Evolutionary conservation across 2,113 vertebrate species (phyloP).

Genomic region (Lynx canadensis): DNA sequence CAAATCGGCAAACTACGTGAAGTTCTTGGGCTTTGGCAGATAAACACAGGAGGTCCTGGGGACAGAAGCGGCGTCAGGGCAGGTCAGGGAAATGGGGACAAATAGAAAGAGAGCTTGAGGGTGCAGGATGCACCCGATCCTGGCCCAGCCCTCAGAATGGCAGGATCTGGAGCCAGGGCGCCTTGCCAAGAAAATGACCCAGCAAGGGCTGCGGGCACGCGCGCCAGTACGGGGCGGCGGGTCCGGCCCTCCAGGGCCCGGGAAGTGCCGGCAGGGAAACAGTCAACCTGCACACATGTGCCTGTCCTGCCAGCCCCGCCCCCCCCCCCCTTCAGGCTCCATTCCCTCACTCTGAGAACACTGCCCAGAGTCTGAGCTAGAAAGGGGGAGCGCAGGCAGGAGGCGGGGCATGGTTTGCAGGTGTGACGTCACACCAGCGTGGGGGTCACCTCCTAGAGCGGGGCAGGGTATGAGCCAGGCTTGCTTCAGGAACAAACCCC

Average conservation of each 20-base stretch:
- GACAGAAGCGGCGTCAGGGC: background rate
- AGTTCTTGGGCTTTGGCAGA: background rate
- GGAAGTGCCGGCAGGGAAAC: background rate
- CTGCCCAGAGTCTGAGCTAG: background rate
- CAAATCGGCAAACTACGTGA: background rate
- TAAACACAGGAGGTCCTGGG: background rate
- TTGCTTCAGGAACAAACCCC: background rate
- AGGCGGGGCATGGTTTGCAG: fast-evolving
- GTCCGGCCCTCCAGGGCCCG: background rate
- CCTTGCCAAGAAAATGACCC: background rate
- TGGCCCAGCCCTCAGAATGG: background rate
- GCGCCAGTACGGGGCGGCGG: fast-evolving
- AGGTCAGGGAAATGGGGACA: background rate
- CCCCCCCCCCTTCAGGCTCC: background rate
- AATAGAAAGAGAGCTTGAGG: fast-evolving
- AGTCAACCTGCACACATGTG: fast-evolving
- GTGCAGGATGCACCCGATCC: fast-evolving
- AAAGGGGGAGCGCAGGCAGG: background rate
- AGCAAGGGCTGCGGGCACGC: background rate
- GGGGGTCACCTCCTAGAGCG: background rate
- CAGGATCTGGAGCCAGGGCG: background rate
- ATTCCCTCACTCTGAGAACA: background rate
- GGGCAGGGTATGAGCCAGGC: background rate
- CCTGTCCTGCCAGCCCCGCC: background rate
- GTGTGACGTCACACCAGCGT: background rate